Base-by-base conservation (phyloP, 2,113 vertebrate genomes). In the Poicephalus meyeri region DNA sequence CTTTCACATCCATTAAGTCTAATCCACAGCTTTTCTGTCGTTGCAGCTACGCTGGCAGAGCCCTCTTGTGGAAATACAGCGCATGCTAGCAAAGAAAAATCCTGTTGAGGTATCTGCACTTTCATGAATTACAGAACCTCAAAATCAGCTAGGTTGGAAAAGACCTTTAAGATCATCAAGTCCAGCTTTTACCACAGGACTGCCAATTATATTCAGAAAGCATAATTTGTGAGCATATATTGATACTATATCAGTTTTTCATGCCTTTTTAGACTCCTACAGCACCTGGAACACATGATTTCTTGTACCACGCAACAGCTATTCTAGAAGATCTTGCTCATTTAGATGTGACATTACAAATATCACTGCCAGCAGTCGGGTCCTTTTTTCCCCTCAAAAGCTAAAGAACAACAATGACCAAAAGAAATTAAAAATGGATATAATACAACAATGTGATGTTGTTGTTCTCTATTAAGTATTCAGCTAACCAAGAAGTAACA, bases 321-420 rank as follows among this genome's bases (percentile, higher is more conserved):
- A 11, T 21, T 56, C 37, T 9, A 33, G n/a, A 29, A 69, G 23
- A 9, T 31, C 26, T 69, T 15, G 1, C 6, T 69, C 1, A 0
- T 11, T 78, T 31, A 69, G 47, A 33, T 35, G 17, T 14, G 26
- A 73, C 13, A 14, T 42, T 41, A 21, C 19, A 44, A 35, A 49
- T 39, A 3, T 21, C 29, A 50, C 8, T 77, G 29, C 12, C 41
- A 79, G 37, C 15, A 90, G 35, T 5, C 23, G 60, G 11, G 3
- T 20, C 8, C 68, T 56, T 26, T 19, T 37, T 58, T 37, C 13
- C 8, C 50, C 55, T 56, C 26, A 44, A 83, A 49, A 21, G 8
- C 9, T 44, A 20, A 58, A 70, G 4, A 74, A 53, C 4, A 52
- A 26, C 21, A 49, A 21, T 0, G 4, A 15, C 3, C 3, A 15